Evolutionary conservation across 2,888 invertebrate species (phyloP).

Genomic region (Agrotis exclamationis): DNA sequence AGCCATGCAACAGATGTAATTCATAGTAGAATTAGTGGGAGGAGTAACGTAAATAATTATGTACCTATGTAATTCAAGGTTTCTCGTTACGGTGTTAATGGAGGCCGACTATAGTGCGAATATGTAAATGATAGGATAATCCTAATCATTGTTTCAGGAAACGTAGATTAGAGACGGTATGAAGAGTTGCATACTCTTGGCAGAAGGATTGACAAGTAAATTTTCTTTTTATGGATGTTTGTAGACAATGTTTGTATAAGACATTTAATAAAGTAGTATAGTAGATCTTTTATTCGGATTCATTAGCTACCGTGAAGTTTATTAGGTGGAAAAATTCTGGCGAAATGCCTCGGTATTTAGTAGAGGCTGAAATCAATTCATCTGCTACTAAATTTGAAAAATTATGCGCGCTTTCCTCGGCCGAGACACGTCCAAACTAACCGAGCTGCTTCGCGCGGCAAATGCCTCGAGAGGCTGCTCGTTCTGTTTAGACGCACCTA

Average conservation of each 20-base stretch:
- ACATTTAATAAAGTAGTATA: too few species aligned
- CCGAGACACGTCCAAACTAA: too few species aligned
- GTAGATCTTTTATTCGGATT: too few species aligned
- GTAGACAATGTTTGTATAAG: background rate
- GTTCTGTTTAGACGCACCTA: too few species aligned
- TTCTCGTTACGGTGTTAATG: slow-evolving; percentile 22
- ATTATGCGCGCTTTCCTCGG: too few species aligned
- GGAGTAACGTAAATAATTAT: slow-evolving; percentile 44
- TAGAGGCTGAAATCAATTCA: too few species aligned
- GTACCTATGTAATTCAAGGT: slow-evolving; percentile 43
- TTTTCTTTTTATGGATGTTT: background rate
- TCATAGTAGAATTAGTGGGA: slow-evolving; percentile 45
- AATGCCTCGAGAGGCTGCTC: too few species aligned
- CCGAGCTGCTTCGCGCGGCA: too few species aligned
- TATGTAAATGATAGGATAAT: background rate
- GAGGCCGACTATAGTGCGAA: background rate
- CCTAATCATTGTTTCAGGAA: background rate
- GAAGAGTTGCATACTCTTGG: background rate
- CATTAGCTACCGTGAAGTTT: too few species aligned
- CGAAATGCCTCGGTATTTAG: too few species aligned
- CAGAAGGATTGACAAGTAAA: background rate
- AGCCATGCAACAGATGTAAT: slow-evolving; percentile 51
- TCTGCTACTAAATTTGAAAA: too few species aligned
- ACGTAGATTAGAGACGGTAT: background rate
- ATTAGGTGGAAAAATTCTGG: too few species aligned